Conservation (phyloP, 2,797 vertebrate genomes). For the Bovichtus variegatus region DNA sequence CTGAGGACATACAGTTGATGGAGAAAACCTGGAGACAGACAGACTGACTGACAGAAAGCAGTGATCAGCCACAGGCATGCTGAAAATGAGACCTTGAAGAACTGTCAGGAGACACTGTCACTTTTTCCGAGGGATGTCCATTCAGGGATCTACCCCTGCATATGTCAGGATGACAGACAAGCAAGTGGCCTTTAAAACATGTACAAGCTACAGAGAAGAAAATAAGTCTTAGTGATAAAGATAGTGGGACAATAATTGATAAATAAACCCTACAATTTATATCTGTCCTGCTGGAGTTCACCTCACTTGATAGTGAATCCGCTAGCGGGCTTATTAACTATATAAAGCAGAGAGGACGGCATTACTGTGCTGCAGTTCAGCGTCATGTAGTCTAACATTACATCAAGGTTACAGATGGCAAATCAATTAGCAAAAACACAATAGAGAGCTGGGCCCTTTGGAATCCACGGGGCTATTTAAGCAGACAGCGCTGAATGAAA, state of each 20-base stretch:
- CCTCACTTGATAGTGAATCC: slow-evolving; percentile 7
- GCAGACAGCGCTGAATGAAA: slow-evolving; percentile 57
- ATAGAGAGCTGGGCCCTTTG: slow-evolving; percentile 27
- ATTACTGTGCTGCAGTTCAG: slow-evolving; percentile 12
- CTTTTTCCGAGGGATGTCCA: slow-evolving; percentile 75
- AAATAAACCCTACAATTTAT: not conserved
- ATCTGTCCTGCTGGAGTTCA: not conserved
- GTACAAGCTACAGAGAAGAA: slow-evolving; percentile 8
- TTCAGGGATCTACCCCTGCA: slow-evolving; percentile 53
- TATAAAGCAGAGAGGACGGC: slow-evolving; percentile 7
- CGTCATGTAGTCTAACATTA: slow-evolving; percentile 4
- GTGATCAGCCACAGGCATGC: slow-evolving; percentile 74
- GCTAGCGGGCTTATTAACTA: slow-evolving; percentile 12
- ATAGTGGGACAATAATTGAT: not conserved
- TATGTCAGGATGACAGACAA: slow-evolving; percentile 57
- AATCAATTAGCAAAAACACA: slow-evolving; percentile 54
- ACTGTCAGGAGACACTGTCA: slow-evolving; percentile 66
- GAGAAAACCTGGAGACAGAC: slow-evolving; percentile 36
- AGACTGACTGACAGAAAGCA: slow-evolving; percentile 59
- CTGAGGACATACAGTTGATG: slow-evolving; percentile 20
- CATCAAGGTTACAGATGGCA: slow-evolving; percentile 40
- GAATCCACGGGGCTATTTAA: slow-evolving; percentile 39
- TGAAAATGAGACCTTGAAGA: slow-evolving; percentile 75
- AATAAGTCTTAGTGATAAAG: not conserved
- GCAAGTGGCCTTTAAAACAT: slow-evolving; percentile 42